Base-by-base conservation (phyloP, 2,888 invertebrate species). In the Zygothrica quintamaculata region DNA sequence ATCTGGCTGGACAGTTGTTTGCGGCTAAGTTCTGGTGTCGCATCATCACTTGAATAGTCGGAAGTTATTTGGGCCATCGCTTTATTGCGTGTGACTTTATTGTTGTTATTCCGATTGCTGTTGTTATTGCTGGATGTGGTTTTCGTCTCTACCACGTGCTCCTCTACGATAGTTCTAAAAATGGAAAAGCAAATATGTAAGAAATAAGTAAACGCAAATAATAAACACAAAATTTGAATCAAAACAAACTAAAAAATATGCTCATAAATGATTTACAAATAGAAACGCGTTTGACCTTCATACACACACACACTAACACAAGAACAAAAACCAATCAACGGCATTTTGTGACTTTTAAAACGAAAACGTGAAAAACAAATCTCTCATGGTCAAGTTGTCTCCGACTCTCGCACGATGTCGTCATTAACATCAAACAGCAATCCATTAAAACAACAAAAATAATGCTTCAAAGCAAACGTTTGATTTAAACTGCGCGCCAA, bases 41-140 rank as follows among this genome's bases (percentile, higher is more conserved):
- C 67, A 62, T 93, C 93, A 69, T 93, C 93, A 1, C 93, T 93
- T 1, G 87, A 93, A 82, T 93, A 94, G 87, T 94, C 93, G 11
- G 93, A 93, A 53, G 92, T 91, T 13, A 79, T 6, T 9, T 65
- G 66, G 33, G 50, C 33, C 4, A 68, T 61, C n/a, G 64, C 55
- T 57, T 77, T 84, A 12, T 60, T 55, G 16, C 67, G 69, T 6
- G 77, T 57, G 18, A 29, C 52, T 65, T 78, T 51, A 46, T 56
- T 62, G 13, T 22, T 51, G 52, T 13, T 18, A 71, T 50, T 40
- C 58, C 55, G 46, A 8, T 7, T 51, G 25, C 12, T 36, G 48
- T 31, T 15, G 69, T 55, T 25, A 62, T 67, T 34, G 69, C n/a
- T n/a, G n/a, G n/a, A n/a, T n/a, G 77, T 72, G 67, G 74, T 36